Conservation (phyloP, 2,888 invertebrate genomes). For the Nematopogon swammerdamellus region DNA sequence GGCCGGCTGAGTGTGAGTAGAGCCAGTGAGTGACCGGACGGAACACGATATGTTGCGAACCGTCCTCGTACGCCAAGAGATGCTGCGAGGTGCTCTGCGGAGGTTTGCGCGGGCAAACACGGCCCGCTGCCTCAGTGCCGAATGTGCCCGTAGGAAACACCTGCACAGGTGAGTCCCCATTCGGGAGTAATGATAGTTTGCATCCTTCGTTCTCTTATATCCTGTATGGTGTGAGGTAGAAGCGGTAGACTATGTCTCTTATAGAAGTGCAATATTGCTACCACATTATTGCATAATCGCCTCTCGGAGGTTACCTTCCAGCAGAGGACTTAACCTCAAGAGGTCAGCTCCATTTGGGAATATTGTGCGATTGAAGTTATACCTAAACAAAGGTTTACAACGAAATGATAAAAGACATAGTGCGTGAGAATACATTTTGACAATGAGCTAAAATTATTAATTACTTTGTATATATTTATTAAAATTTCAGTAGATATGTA, state of each 20-base stretch:
- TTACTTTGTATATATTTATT: too few species aligned
- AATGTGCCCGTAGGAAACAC: constrained; percentile 60
- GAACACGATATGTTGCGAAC: constrained; percentile 66
- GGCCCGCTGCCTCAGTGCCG: constrained; percentile 58
- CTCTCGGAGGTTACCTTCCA: not conserved
- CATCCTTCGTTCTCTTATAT: not conserved
- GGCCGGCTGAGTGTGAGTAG: constrained; percentile 2
- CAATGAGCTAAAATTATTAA: too few species aligned
- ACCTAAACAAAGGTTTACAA: too few species aligned
- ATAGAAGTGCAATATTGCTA: too few species aligned
- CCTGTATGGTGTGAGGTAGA: not conserved
- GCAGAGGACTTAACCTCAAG: too few species aligned
- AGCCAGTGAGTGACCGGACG: constrained; percentile 3
- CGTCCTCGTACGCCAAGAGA: constrained; percentile 65
- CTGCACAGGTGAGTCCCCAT: constrained; percentile 51
- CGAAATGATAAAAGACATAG: too few species aligned
- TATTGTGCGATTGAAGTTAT: too few species aligned
- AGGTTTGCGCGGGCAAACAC: constrained; percentile 57
- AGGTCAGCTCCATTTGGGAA: too few species aligned
- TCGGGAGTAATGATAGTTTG: not conserved
- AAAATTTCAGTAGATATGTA: too few species aligned
- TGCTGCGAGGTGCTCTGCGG: constrained; percentile 60
- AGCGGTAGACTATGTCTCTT: too few species aligned
- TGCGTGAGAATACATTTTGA: too few species aligned
- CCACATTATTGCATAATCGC: not conserved